Evolutionary conservation across 2,888 invertebrate species (phyloP), one percentile per base, ranked within the genome.

Genomic region (Eristalinus sepulchralis): DNA sequence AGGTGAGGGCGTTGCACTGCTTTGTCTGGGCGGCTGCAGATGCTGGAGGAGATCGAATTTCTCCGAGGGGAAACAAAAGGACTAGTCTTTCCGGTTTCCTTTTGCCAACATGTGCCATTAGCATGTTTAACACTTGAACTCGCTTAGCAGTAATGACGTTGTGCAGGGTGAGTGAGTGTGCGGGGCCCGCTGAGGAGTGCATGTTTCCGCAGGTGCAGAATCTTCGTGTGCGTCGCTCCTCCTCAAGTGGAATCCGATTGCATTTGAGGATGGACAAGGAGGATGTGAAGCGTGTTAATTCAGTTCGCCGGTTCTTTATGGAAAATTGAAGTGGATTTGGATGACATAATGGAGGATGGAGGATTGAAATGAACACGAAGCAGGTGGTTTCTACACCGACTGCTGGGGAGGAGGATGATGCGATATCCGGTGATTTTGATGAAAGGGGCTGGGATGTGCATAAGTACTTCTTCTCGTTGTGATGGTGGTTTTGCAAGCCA

Each of bases 121-220:
- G 70, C 70, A 81, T 76, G 68, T 34, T 70, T 34, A 59, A 70
- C 60, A 71, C 70, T 76, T 31, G 60, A 66, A 13, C 20, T 47
- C 47, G n/a, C 47, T 47, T 17, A 47, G 17, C 17, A 17, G 17
- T 27, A 57, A 72, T 62, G 67, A 72, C 53, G 71, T 64, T 57
- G 27, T 60, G 24, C 10, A 55, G 47, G n/a, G 47, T 17, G 17
- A 1, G 47, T 81, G 75, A 59, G 47, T 63, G 67, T 67, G 73
- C 67, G 36, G 62, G 39, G 63, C 63, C 39, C 63, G 57, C 47
- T 62, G 76, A 57, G 70, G 63, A 82, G 64, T 76, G 70, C 47
- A 66, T 60, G 70, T 76, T 81, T 76, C 82, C 66, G 71, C 82
- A 82, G 82, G 71, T 82, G 82, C 76, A 33, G 64, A 55, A 34